Conservation (phyloP, 2,888 invertebrate species). For the Caenorhabditis uteleia region DNA sequence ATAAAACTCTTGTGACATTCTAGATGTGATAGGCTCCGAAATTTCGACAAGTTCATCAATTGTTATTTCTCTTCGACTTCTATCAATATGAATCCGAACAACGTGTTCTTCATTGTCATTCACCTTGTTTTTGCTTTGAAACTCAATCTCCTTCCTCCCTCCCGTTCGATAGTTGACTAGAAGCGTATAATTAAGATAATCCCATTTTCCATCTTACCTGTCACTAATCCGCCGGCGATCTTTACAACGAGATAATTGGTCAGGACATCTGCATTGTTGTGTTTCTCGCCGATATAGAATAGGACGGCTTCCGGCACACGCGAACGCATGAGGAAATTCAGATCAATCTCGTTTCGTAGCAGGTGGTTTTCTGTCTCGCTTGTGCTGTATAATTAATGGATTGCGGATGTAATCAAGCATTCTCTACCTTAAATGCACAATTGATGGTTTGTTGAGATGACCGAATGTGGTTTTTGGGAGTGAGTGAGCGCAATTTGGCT, state of each 20-base stretch:
- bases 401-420: not conserved
- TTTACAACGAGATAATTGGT: slow-evolving; percentile 49
- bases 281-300: slow-evolving; percentile 58
- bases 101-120: slow-evolving; percentile 62
- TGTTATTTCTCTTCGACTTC: slow-evolving; percentile 30
- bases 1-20: slow-evolving; percentile 62
- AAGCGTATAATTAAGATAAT: slow-evolving; percentile 5
- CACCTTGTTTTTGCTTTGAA: slow-evolving; percentile 32
- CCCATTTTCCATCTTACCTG: slow-evolving; percentile 24
- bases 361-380: slow-evolving; percentile 43
- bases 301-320: slow-evolving; percentile 46
- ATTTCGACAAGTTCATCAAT: slow-evolving; percentile 53
- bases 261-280: slow-evolving; percentile 36
- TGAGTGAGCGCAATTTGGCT: slow-evolving; percentile 54
- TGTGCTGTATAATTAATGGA: slow-evolving; percentile 24
- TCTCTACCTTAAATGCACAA: slow-evolving; percentile 39
- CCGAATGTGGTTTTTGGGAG: slow-evolving; percentile 64
- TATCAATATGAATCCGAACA: slow-evolving; percentile 38
- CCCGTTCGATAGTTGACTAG: slow-evolving; percentile 40
- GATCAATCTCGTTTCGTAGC: slow-evolving; percentile 50
- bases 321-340: slow-evolving; percentile 56
- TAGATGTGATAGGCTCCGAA: slow-evolving; percentile 44
- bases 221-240: slow-evolving; percentile 43
- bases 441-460: slow-evolving; percentile 41
- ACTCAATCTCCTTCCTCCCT: slow-evolving; percentile 28